These are phyloP conservation scores for Hippocampus mohnikei DNA, from an alignment of 2,113 vertebrate species.

Conservation along the genomic window DNA sequence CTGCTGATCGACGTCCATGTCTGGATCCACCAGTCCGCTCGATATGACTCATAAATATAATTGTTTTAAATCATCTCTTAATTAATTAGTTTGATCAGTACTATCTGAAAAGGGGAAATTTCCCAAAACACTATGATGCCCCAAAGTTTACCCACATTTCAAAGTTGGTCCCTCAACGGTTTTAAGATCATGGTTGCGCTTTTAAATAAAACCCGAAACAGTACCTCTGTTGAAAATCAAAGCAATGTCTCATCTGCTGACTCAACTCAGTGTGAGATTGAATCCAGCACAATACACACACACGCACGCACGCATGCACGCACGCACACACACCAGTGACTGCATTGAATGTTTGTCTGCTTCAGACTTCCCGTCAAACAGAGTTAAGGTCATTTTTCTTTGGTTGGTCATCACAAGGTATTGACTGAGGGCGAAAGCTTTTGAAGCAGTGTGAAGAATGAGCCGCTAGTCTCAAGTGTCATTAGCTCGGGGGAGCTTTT, in stretches of 20 bases:
- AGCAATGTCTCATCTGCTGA: slow-evolving; percentile 14
- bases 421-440: slow-evolving; percentile 62
- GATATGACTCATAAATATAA: slow-evolving; percentile 41
- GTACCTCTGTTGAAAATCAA: slow-evolving; percentile 8
- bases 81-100: neutral
- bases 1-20: slow-evolving; percentile 34
- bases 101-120: neutral
- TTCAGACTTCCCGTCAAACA: slow-evolving; percentile 57
- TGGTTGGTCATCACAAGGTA: slow-evolving; percentile 55
- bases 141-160: neutral
- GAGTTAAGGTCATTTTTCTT: slow-evolving; percentile 48
- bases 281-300: slow-evolving; percentile 50
- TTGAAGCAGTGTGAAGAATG: slow-evolving; percentile 68
- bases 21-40: slow-evolving; percentile 9
- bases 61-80: neutral
- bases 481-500: slow-evolving; percentile 73
- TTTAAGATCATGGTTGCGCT: neutral
- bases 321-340: slow-evolving; percentile 35
- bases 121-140: too few species aligned
- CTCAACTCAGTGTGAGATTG: slow-evolving; percentile 49
- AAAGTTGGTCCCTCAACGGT: neutral
- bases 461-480: slow-evolving; percentile 74
- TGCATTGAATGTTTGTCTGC: slow-evolving; percentile 51
- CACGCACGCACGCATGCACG: slow-evolving; percentile 46
- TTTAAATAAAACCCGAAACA: neutral